Evolutionary conservation across 1,140 invertebrate genomes (phyloP).

Genomic region (Cryptotermes secundus): DNA sequence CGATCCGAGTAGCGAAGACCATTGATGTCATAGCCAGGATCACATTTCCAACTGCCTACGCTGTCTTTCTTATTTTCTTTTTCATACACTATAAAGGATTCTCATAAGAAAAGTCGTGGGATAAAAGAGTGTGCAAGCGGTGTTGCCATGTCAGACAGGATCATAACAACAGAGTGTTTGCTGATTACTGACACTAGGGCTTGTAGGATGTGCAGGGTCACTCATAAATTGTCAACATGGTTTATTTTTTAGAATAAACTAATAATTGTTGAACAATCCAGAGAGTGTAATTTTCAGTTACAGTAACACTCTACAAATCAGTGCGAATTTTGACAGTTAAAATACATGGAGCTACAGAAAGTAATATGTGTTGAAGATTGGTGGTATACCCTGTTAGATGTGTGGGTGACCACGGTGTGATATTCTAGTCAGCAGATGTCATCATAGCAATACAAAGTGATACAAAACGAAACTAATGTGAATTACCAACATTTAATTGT

Average conservation of each 20-base stretch:
- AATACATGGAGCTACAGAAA: background rate
- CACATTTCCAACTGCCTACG: slow-evolving; percentile 87
- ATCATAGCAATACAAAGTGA: background rate
- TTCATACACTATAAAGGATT: slow-evolving; percentile 80
- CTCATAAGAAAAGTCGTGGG: slow-evolving; percentile 1
- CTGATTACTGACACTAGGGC: background rate
- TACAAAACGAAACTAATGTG: background rate
- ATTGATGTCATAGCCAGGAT: slow-evolving; percentile 92
- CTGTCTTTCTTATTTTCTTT: slow-evolving; percentile 90
- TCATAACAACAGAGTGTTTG: no score
- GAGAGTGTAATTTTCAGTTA: no score
- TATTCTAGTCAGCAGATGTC: background rate
- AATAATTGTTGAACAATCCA: no score
- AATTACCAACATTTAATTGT: background rate
- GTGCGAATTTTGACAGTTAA: no score
- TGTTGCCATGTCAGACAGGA: background rate
- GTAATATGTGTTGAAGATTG: background rate
- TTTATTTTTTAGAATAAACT: background rate
- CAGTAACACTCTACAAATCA: no score
- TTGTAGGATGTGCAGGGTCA: background rate
- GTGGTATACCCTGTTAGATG: background rate
- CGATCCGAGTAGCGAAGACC: slow-evolving; percentile 87
- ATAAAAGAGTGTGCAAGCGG: background rate
- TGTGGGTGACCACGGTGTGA: background rate
- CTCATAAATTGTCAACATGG: background rate